Evolutionary conservation across 1,140 invertebrate species (phyloP).

Genomic region (Hestina assimilis): DNA sequence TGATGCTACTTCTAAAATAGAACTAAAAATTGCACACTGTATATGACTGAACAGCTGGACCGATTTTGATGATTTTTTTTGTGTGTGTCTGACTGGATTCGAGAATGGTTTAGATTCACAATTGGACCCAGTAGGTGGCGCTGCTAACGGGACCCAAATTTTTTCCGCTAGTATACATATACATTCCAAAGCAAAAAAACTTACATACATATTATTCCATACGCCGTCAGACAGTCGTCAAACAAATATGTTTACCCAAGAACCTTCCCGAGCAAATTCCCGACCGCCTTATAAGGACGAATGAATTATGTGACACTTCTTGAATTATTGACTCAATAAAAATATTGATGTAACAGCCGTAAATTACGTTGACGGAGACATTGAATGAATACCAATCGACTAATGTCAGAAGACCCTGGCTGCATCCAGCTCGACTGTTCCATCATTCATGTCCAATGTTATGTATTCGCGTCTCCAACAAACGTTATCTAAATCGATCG

Average conservation of each 20-base stretch:
- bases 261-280: constrained; percentile 10
- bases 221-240: constrained; percentile 9
- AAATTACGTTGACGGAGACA: constrained; percentile 35
- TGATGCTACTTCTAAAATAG: too few species aligned
- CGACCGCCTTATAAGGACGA: constrained; percentile 27
- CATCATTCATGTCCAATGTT: constrained; percentile 19
- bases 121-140: too few species aligned
- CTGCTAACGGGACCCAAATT: too few species aligned
- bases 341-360: constrained; percentile 40
- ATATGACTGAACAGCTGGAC: too few species aligned
- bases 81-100: too few species aligned
- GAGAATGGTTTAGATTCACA: too few species aligned
- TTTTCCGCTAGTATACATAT: too few species aligned
- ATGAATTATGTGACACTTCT: constrained; percentile 51
- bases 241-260: constrained; percentile 21
- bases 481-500: constrained; percentile 4
- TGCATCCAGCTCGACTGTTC: constrained; percentile 6
- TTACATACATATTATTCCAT: not conserved
- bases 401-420: constrained; percentile 16
- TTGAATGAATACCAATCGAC: constrained; percentile 38
- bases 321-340: constrained; percentile 49
- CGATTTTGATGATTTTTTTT: too few species aligned
- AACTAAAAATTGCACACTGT: not conserved
- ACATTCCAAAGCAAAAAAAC: too few species aligned
- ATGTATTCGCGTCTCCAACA: constrained; percentile 2